Evolutionary conservation across 2,113 vertebrate genomes (phyloP), one percentile per base, ranked within the genome.

Genomic region (Aspiorhynchus laticeps): DNA sequence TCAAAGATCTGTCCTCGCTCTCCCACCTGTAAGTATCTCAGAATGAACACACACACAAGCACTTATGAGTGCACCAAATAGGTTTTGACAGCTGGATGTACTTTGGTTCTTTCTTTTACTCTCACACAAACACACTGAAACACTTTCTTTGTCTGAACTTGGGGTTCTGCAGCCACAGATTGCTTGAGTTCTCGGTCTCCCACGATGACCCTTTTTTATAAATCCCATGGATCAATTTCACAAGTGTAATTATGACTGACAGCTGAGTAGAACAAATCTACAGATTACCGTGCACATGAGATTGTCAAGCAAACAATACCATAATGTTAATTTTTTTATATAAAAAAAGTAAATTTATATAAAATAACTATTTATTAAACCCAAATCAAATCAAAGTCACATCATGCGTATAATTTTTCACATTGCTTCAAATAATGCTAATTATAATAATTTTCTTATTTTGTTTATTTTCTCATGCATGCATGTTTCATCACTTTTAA

Each of bases 1-100:
- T 99, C 93, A 97, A 94, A 91, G 98, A 99, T 90, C 96, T 99
- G 74, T 96, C 97, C 24, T 94, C 98, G 0, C 95, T 99, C 86
- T 99, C 98, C 75, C 98, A 99, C 91, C 92, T 99, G 98, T 99
- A 92, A 98, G 98, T 97, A 88, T 81, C 38, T 33, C 77, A 19
- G 28, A 77, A 71, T 67, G 31, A 48, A 61, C 71, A 65, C 85
- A 80, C 74, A 80, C 75, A 85, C 86, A 28, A 17, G 46, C 85
- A 61, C 14, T 61, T 74, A 74, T 38, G 69, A 73, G 46, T 26
- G 67, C 21, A 56, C 65, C 69, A 74, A 74, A 84, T 83, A 33
- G 79, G 33, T 19, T 85, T 1, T 65, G 41, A 88, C 78, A 59
- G 41, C 87, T 83, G 41, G 53, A 26, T 84, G 46, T 61, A 53